phyloP scores from a whole-genome alignment of 1,140 invertebrate genomes.

The Adelges cooleyi region DNA sequence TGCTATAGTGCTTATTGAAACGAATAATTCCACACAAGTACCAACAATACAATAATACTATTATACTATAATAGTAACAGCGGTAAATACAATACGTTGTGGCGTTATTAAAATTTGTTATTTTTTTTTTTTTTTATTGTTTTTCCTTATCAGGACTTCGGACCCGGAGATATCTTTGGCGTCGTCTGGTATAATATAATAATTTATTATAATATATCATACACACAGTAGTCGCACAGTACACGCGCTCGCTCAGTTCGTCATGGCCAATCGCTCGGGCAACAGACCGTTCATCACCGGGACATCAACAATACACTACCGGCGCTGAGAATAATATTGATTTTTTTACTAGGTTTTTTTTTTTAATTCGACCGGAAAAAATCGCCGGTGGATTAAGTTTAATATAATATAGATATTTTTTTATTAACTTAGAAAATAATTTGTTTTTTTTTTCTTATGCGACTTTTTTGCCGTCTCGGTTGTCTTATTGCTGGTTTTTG shows the following conservation, averaged over 20 bases:
- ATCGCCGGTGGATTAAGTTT: neutral
- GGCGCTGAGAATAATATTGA: neutral
- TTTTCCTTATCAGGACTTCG: slow-evolving; percentile 3
- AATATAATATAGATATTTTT: too few relatives aligned
- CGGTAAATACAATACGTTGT: too few relatives aligned
- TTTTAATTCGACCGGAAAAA: neutral
- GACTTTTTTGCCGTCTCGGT: neutral
- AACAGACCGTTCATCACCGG: neutral
- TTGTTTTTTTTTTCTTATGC: neutral
- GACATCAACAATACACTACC: neutral
- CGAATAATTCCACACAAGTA: too few relatives aligned
- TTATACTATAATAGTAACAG: too few relatives aligned
- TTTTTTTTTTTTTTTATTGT: too few relatives aligned
- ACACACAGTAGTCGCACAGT: neutral
- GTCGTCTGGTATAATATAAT: neutral
- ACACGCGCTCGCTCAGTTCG: neutral
- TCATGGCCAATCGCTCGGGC: neutral
- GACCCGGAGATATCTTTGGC: neutral
- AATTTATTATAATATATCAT: neutral
- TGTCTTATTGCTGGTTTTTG: neutral
- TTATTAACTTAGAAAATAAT: too few relatives aligned
- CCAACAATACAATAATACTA: too few relatives aligned
- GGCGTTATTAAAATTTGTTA: too few relatives aligned
- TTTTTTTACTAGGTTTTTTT: neutral
- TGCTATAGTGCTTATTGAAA: too few relatives aligned